Conservation (phyloP, 2,888 invertebrate genomes). For the Amphipoea oculea region DNA sequence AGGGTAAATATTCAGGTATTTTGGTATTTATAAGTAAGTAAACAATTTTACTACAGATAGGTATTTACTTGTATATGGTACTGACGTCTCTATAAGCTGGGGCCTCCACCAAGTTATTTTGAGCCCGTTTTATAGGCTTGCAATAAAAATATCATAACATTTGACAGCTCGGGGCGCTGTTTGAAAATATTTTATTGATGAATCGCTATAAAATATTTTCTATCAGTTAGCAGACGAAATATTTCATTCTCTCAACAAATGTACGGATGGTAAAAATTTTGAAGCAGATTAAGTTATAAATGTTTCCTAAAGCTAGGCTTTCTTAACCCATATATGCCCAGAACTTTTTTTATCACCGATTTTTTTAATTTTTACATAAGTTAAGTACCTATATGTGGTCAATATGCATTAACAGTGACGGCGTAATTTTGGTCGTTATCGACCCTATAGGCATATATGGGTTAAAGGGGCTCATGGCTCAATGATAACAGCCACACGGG, state of each 20-base stretch:
- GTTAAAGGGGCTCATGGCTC: too few species aligned
- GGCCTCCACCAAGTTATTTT: conserved; percentile 54
- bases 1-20: too few species aligned
- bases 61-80: conserved; percentile 6
- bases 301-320: too few species aligned
- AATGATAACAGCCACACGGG: too few species aligned
- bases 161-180: conserved; percentile 65
- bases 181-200: conserved; percentile 68
- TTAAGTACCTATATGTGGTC: too few species aligned
- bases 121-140: conserved; percentile 59
- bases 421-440: too few species aligned
- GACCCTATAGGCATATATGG: too few species aligned
- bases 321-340: too few species aligned
- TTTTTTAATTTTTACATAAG: too few species aligned
- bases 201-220: conserved; percentile 62
- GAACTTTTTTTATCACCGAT: too few species aligned
- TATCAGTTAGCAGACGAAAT: conserved; percentile 62
- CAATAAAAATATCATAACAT: conserved; percentile 71
- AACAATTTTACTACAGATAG: conserved; percentile 22
- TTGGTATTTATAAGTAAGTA: not conserved
- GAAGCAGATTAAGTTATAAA: too few species aligned
- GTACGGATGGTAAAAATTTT: not conserved
- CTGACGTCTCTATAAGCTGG: conserved; percentile 53
- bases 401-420: too few species aligned
- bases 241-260: conserved; percentile 52